These are phyloP conservation scores for Theodoxus fluviatilis DNA, from an alignment of 2,888 invertebrate genomes.

Conservation along the genomic window DNA sequence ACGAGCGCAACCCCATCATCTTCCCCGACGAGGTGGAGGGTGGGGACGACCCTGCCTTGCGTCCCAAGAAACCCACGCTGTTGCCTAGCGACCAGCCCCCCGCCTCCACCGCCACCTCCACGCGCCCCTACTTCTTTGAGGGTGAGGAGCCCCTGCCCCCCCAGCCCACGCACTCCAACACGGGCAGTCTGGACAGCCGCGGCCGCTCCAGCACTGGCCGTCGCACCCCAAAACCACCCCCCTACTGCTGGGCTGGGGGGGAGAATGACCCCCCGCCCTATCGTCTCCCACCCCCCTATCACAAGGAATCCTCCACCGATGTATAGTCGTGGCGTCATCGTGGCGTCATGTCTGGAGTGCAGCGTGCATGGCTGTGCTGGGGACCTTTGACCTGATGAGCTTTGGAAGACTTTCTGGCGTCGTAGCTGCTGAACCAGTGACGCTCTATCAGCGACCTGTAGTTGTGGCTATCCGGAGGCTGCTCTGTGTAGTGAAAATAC, in stretches of 20 bases:
- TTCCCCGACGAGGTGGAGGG: conserved; percentile 51
- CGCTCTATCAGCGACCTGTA: too few species aligned
- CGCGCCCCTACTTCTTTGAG: conserved; percentile 25
- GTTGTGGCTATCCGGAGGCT: too few species aligned
- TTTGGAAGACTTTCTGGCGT: too few species aligned
- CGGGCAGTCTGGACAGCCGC: conserved; percentile 20
- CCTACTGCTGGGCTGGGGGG: too few species aligned
- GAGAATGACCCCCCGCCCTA: conserved; percentile 35
- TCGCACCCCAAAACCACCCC: too few species aligned
- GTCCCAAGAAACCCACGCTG: conserved; percentile 42
- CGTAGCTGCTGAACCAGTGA: too few species aligned
- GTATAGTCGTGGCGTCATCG: conserved; percentile 18
- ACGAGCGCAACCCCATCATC: conserved; percentile 51
- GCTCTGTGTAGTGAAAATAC: too few species aligned
- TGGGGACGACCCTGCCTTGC: conserved; percentile 40
- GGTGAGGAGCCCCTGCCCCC: conserved; percentile 24
- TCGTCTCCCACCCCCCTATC: conserved; percentile 38
- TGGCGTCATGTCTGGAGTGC: too few species aligned
- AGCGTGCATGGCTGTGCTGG: too few species aligned
- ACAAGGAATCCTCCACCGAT: conserved; percentile 28
- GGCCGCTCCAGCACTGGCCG: too few species aligned
- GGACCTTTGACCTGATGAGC: too few species aligned
- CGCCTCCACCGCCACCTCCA: conserved; percentile 15
- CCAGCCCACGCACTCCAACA: conserved; percentile 6
- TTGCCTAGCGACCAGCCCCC: conserved; percentile 35